phyloP scores from a whole-genome alignment of 2,888 invertebrate species.

The Hydropsyche betteni region DNA sequence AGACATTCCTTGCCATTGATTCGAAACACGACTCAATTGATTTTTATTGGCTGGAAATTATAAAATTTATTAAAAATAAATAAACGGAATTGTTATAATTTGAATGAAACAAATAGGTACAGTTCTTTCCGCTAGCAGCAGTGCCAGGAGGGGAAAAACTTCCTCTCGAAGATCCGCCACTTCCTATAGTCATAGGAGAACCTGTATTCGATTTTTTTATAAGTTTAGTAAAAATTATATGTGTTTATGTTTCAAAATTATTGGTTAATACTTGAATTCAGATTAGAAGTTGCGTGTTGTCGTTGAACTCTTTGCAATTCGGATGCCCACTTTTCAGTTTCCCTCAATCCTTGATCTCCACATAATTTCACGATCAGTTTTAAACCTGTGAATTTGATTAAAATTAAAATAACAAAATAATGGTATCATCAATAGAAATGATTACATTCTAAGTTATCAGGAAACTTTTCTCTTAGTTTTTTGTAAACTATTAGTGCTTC shows the following conservation, averaged over 20 bases:
- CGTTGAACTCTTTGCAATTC: slow-evolving; percentile 80
- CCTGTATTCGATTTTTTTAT: slow-evolving; percentile 31
- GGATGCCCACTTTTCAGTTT: slow-evolving; percentile 84
- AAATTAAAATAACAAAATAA: neutral
- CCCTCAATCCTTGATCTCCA: slow-evolving; percentile 89
- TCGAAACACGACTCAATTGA: slow-evolving; percentile 37
- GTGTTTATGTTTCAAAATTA: neutral
- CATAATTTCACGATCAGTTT: slow-evolving; percentile 89
- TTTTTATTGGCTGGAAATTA: slow-evolving; percentile 36
- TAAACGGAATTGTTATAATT: neutral
- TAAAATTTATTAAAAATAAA: neutral
- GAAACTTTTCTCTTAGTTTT: slow-evolving; percentile 87
- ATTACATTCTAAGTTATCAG: slow-evolving; percentile 93
- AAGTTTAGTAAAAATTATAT: neutral
- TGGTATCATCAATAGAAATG: neutral
- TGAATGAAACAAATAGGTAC: neutral
- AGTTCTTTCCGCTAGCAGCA: slow-evolving; percentile 5
- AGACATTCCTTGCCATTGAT: slow-evolving; percentile 34
- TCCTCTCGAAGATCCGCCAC: slow-evolving; percentile 47
- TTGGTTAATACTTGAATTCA: slow-evolving; percentile 22
- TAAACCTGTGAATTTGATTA: slow-evolving; percentile 65
- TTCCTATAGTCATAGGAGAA: slow-evolving; percentile 49
- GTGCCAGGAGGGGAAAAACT: slow-evolving; percentile 44
- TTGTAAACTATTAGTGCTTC: slow-evolving; percentile 85
- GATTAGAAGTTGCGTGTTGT: slow-evolving; percentile 59